Percentiles rank a stretch among this genome's conserved stretches.
Evolutionary conservation across 2,888 invertebrate species (phyloP).

Genomic region (Andricus quercusramuli): DNA sequence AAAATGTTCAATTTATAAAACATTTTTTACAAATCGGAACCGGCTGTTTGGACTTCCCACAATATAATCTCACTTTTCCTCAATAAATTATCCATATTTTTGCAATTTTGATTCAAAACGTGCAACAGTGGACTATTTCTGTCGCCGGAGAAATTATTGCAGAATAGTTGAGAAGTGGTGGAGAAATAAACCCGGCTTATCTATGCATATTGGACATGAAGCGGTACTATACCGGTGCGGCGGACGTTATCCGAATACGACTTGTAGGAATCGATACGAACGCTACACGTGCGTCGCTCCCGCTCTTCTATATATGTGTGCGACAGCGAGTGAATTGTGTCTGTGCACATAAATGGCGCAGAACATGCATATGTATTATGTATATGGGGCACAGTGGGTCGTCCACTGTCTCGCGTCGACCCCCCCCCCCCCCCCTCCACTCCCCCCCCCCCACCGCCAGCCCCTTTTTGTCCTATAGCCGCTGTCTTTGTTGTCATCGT

Average conservation of each 20-base stretch:
- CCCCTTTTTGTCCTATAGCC: no score
- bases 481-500: no score
- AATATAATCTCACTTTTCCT: not conserved
- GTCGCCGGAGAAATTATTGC: slow-evolving; percentile 8
- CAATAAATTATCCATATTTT: not conserved
- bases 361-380: slow-evolving; percentile 36
- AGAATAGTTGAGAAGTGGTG: slow-evolving; percentile 4
- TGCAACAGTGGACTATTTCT: slow-evolving; percentile 14
- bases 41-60: no score
- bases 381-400: slow-evolving; percentile 29
- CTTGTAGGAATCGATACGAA: slow-evolving; percentile 20
- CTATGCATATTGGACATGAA: slow-evolving; percentile 33
- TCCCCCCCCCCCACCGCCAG: no score
- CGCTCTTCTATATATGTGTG: not conserved
- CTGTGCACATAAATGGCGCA: slow-evolving; percentile 12
- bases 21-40: no score
- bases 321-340: slow-evolving; percentile 29
- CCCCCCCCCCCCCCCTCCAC: not conserved
- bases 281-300: slow-evolving; percentile 6
- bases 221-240: not conserved
- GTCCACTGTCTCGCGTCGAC: slow-evolving; percentile 16
- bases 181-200: slow-evolving; percentile 29
- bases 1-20: no score
- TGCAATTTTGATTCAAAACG: not conserved
- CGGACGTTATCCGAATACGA: slow-evolving; percentile 3